Evolutionary conservation across 2,888 invertebrate species (phyloP), one percentile per base, ranked within the genome.

Genomic region (Synanthedon myopaeformis): DNA sequence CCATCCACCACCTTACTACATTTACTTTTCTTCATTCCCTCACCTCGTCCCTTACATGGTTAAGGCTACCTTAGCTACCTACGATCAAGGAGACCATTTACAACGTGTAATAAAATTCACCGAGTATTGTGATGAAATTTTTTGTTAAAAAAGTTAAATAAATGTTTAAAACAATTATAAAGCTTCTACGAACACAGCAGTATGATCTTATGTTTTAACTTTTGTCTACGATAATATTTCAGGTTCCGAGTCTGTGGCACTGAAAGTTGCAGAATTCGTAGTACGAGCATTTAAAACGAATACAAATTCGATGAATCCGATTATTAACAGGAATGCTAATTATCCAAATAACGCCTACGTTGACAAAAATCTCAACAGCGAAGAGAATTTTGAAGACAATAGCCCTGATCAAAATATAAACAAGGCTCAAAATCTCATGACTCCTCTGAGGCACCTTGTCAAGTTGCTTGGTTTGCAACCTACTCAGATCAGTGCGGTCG

Each of bases 401-500:
- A 61, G 59, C 51, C 74, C 74, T 28, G 67, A 70, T 60, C 64
- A 61, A 57, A 64, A 74, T 42, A 56, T 75, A 0, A 63, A 78
- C 63, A 91, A 93, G 52, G 90, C 91, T 1, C 88, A 79, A 48
- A 73, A 91, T 50, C 89, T 82, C n/a, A 62, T 79, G 65, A 74
- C 79, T 13, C 80, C 85, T 49, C 62, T 78, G 57, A 69, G 73
- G 52, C 74, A 82, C 54, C 88, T 94, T 62, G 89, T 95, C 58
- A 88, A 91, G 51, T 77, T 95, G 54, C 88, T 96, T 61, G 95
- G 94, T 17, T 88, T 96, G 53, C 93, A 95, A 71, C 89, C 92
- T 0, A 90, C 90, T 54, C 93, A 94, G 78, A 89, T 95, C 57
- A 92, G 93, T 41, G 95, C 95, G 0, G 91, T 95, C 48, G 94